Base-by-base conservation (phyloP, 2,113 vertebrate genomes). In the Steatornis caripensis region DNA sequence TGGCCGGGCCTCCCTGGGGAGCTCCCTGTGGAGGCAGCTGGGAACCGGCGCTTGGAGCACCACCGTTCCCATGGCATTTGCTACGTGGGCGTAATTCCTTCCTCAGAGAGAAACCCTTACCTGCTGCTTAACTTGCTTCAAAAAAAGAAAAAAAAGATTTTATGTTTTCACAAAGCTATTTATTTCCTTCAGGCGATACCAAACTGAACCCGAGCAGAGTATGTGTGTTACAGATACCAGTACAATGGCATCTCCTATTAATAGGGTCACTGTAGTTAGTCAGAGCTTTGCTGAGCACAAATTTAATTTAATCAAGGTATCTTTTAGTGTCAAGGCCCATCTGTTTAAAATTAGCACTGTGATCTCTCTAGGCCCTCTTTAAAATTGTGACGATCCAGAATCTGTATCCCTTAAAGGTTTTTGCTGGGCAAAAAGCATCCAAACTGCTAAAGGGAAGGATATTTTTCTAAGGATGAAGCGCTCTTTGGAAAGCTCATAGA, bases 61-160 rank as follows among this genome's bases (percentile, higher is more conserved):
- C 4, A 4, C 30, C 0, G 49, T 96, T 90, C 78, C 95, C 86
- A 88, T 93, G 90, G 97, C 84, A 76, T 93, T 97, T 94, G 60
- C 60, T 95, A 68, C 7, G 77, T 97, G 95, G 96, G 96, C 12
- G 79, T 97, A 93, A 97, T 97, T 93, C 57, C 61, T 97, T 96
- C 97, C 89, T 85, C 24, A 5, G 71, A 94, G 68, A 97, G 95
- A 93, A 96, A 80, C 71, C 82, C 68, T 93, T 92, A 97, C 96
- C 94, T 97, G 84, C 94, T 94, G 93, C 55, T 94, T 95, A 80
- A 76, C 77, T 97, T 54, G 36, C 70, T 94, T 70, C 14, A 32
- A 69, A 87, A 93, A 93, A 88, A 81, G 36, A 61, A 36, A 54
- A 72, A 86, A 81, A 69, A 68, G 22, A 66, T 90, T 94, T 96